phyloP scores from a whole-genome alignment of 2,113 vertebrate species.

The Seriola quinqueradiata region DNA sequence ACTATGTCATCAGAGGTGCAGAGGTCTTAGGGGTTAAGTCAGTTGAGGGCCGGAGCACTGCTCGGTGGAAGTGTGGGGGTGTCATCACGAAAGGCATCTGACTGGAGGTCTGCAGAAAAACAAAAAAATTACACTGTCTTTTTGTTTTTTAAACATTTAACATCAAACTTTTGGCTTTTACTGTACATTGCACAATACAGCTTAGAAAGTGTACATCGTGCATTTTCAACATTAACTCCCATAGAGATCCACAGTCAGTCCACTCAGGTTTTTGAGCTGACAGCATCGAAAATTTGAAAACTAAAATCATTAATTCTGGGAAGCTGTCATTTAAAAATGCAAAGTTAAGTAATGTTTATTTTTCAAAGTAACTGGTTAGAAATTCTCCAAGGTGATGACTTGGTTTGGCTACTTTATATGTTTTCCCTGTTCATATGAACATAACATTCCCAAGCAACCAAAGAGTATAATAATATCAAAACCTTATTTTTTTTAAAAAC shows the following conservation, averaged over 20 bases:
- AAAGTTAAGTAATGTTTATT: too few relatives aligned
- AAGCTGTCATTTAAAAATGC: neutral
- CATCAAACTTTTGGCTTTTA: neutral
- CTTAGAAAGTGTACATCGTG: too few relatives aligned
- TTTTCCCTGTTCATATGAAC: neutral
- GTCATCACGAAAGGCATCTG: constrained; percentile 82
- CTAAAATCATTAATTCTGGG: neutral
- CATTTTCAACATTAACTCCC: too few relatives aligned
- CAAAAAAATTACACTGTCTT: neutral
- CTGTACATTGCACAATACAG: neutral
- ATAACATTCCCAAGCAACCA: too few relatives aligned
- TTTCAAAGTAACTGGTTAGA: too few relatives aligned
- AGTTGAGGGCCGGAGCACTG: constrained; percentile 77
- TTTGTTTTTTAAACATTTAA: neutral
- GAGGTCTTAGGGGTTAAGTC: constrained; percentile 24
- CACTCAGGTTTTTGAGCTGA: neutral
- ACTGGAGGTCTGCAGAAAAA: constrained; percentile 77
- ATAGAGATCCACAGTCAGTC: neutral
- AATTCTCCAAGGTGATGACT: too few relatives aligned
- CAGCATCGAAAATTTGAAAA: neutral
- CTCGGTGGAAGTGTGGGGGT: constrained; percentile 82
- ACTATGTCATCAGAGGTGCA: neutral
- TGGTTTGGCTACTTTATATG: neutral
- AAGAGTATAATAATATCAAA: too few relatives aligned
- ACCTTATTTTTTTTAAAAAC: neutral